Base-by-base conservation (phyloP, 2,113 vertebrate genomes). In the Phasianus colchicus region DNA sequence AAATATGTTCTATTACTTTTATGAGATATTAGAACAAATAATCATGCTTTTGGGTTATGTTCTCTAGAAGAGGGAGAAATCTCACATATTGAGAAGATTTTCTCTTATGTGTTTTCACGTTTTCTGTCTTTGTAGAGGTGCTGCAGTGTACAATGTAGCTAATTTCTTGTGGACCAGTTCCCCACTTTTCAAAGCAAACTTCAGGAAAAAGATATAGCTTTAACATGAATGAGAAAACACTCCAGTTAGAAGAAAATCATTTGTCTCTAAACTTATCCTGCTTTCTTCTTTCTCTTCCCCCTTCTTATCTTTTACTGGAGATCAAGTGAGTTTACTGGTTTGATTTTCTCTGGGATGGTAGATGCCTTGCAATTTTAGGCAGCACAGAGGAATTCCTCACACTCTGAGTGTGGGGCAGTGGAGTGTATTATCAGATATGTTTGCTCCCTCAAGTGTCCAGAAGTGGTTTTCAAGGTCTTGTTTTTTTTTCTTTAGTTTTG, bases 391-490 rank as follows among this genome's bases (percentile, higher is more conserved):
- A 67, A 34, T 43, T 67, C 42, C 40, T 69, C 43, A 29, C 30
- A 12, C 34, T 55, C 36, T 29, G 27, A 67, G 19, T 83, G 57
- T 32, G 38, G 40, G 36, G 24, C n/a, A 32, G 45, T n/a, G 27
- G 83, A 66, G 21, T 47, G 24, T 70, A 43, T 78, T 63, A 85
- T 42, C 45, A 76, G 30, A 29, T 50, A 19, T 71, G 16, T 63
- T 92, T 95, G 50, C 45, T 81, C 84, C 89, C 48, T 30, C 50
- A 92, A 42, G 63, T 88, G 85, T 83, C 76, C 76, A 57, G 88
- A 86, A 80, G 64, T 16, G 36, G 11, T 75, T 50, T 45, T 92
- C 38, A 9, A 76, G 60, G 25, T 72, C 78, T 73, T 60, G 54
- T 52, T 38, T 79, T 67, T 57, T 89, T 85, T 89, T 11, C 48